These are phyloP conservation scores for Pristis pectinata DNA, from an alignment of 2,797 vertebrate genomes.

Conservation along the genomic window DNA sequence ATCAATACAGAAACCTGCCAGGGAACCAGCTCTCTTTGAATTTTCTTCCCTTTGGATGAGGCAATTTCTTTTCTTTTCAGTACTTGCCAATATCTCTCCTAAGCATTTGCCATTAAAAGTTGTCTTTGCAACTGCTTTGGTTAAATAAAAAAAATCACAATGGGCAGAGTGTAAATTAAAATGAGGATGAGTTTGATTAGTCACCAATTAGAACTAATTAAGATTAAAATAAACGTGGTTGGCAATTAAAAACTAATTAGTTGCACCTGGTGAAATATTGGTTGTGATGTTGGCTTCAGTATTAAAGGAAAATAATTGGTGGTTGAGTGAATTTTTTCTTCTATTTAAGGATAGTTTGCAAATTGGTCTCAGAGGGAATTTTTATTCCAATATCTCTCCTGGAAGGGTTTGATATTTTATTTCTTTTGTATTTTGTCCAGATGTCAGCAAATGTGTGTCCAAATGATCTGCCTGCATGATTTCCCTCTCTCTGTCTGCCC, in stretches of 20 bases:
- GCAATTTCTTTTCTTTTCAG: too few species aligned
- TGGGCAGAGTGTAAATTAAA: not conserved
- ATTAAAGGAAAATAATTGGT: slow-evolving; percentile 13
- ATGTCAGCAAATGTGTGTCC: not conserved
- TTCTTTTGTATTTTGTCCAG: not conserved
- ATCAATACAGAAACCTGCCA: too few species aligned
- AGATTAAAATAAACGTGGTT: slow-evolving; percentile 26
- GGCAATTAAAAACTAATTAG: slow-evolving; percentile 26
- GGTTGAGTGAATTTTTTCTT: not conserved
- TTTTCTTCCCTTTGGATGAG: too few species aligned
- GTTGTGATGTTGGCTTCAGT: not conserved
- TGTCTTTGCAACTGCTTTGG: not conserved
- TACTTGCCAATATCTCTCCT: too few species aligned
- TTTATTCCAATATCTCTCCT: not conserved
- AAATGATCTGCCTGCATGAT: not conserved
- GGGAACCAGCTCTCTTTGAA: too few species aligned
- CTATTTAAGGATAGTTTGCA: not conserved
- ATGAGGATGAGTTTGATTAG: not conserved
- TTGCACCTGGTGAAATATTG: not conserved
- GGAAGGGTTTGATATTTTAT: not conserved
- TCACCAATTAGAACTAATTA: slow-evolving; percentile 35
- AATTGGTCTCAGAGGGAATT: slow-evolving; percentile 26
- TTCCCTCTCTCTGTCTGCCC: not conserved
- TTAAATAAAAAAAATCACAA: not conserved
- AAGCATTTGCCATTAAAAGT: not conserved